Percentiles rank a stretch among this genome's conserved stretches.
phyloP scores from a whole-genome alignment of 1,140 invertebrate species.

The Psilanteris sp. region DNA sequence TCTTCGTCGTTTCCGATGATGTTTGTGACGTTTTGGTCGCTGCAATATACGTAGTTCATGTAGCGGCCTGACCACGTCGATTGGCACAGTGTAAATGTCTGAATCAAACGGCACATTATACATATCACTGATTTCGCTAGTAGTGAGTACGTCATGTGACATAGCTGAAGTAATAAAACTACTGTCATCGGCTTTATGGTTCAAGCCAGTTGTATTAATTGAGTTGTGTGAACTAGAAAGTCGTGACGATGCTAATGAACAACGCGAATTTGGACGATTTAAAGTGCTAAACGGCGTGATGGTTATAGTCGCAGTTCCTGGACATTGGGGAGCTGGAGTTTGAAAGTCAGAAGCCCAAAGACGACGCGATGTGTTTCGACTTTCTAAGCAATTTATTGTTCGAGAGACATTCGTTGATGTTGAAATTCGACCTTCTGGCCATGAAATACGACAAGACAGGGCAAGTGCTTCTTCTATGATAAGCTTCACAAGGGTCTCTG shows the following conservation, averaged over 20 bases:
- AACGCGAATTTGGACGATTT: conserved; percentile 85
- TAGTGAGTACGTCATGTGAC: conserved; percentile 88
- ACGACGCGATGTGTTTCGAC: conserved; percentile 74
- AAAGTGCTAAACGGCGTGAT: conserved; percentile 78
- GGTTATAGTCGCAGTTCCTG: conserved; percentile 74
- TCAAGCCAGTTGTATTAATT: conserved; percentile 84
- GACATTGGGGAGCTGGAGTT: conserved; percentile 82
- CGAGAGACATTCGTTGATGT: conserved; percentile 40
- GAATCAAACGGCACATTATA: conserved; percentile 92
- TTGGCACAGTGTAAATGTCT: conserved; percentile 91
- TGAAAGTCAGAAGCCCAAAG: conserved; percentile 83
- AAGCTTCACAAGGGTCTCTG: conserved; percentile 70
- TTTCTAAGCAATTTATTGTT: conserved; percentile 32
- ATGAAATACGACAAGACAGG: conserved; percentile 75
- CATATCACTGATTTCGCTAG: conserved; percentile 88
- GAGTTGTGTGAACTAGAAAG: conserved; percentile 90
- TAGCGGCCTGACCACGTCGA: conserved; percentile 86
- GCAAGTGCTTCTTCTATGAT: conserved; percentile 74
- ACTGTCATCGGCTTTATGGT: conserved; percentile 87
- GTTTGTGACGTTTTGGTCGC: conserved; percentile 81
- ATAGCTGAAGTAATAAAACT: conserved; percentile 92
- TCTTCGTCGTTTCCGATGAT: conserved; percentile 83
- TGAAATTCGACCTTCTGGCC: conserved; percentile 73
- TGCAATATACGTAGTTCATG: conserved; percentile 76
- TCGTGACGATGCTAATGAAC: conserved; percentile 85